Evolutionary conservation across 2,113 vertebrate genomes (phyloP).

Genomic region (Rhinopomastus cyanomelas): DNA sequence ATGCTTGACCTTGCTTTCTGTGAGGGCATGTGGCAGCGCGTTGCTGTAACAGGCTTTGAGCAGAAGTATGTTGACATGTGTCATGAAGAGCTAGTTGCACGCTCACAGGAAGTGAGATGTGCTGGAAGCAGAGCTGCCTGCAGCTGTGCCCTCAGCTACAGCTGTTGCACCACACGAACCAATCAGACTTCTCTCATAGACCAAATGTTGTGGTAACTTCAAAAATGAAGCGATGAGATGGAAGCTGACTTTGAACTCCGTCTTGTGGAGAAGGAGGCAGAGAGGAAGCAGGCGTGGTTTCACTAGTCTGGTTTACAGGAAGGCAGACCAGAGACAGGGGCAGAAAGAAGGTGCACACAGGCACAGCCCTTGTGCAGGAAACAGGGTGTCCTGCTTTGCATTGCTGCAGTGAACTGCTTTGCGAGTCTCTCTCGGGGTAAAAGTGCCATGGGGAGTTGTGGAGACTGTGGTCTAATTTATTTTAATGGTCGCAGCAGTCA

Average conservation of each 20-base stretch:
- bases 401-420: conserved; percentile 26
- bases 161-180: not conserved
- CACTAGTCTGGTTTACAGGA: not conserved
- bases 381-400: not conserved
- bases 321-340: not conserved
- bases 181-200: not conserved
- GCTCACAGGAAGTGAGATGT: not conserved
- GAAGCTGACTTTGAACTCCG: not conserved
- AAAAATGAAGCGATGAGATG: not conserved
- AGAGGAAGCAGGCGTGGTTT: not conserved
- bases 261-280: not conserved
- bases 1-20: not conserved
- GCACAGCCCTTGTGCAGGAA: not conserved
- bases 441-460: conserved; percentile 55
- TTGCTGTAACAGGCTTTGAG: not conserved
- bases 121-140: not conserved
- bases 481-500: conserved; percentile 63
- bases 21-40: no score
- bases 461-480: conserved; percentile 59
- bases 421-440: conserved; percentile 50
- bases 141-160: not conserved
- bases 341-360: not conserved
- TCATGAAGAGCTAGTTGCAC: not conserved
- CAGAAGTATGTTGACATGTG: not conserved
- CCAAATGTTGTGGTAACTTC: not conserved